phyloP scores from a whole-genome alignment of 2,797 vertebrate genomes.

The Sebastes kiyomatsui region DNA sequence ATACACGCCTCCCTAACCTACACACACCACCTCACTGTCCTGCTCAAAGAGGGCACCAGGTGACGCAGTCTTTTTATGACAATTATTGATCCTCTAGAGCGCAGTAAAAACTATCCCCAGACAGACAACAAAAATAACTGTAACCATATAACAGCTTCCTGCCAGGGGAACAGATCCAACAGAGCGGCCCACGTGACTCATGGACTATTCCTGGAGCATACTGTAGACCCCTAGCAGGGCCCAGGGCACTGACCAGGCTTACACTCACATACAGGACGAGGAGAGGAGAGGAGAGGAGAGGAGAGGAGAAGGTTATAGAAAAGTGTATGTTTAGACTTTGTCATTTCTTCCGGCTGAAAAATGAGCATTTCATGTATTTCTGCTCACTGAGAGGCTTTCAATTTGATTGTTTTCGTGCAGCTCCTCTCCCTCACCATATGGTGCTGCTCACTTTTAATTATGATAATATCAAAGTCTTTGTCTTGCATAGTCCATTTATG shows the following conservation, averaged over 20 bases:
- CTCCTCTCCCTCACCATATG: conserved; percentile 83
- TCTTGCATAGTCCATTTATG: conserved; percentile 84
- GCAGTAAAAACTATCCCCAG: conserved; percentile 95
- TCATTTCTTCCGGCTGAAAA: conserved; percentile 71
- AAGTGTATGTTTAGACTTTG: conserved; percentile 58
- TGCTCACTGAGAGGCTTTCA: conserved; percentile 80
- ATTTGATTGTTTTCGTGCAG: conserved; percentile 82
- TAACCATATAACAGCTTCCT: conserved; percentile 95
- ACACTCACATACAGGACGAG: conserved; percentile 40
- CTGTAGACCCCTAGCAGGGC: conserved; percentile 74
- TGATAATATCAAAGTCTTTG: conserved; percentile 85
- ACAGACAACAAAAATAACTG: conserved; percentile 99
- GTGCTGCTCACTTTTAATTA: conserved; percentile 85
- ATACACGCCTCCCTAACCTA: conserved; percentile 46
- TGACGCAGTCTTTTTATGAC: conserved; percentile 93
- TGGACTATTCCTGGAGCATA: conserved; percentile 82
- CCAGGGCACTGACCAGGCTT: conserved; percentile 71
- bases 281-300: conserved; percentile 36
- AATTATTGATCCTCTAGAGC: conserved; percentile 94
- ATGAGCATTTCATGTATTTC: conserved; percentile 76
- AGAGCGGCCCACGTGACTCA: conserved; percentile 84
- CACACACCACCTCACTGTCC: conserved; percentile 69
- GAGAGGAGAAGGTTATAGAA: conserved; percentile 61
- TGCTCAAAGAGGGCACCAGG: conserved; percentile 89
- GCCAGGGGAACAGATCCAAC: conserved; percentile 94